These are phyloP conservation scores for Bombus difficillimus DNA, from an alignment of 1,140 invertebrate species.

Conservation along the genomic window DNA sequence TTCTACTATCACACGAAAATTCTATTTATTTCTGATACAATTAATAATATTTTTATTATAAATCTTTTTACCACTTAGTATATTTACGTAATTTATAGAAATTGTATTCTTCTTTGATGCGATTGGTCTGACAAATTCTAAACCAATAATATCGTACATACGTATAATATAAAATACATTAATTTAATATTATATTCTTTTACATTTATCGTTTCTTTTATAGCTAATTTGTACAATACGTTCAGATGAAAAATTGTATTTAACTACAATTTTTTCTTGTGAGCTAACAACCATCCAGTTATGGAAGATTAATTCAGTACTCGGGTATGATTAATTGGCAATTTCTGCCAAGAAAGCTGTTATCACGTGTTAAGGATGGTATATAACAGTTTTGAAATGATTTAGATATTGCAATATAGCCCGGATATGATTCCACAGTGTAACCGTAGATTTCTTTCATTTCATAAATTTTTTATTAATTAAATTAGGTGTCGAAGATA, in stretches of 20 bases:
- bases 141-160: no score
- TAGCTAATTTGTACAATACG: not conserved
- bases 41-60: not conserved
- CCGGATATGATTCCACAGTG: not conserved
- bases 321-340: not conserved
- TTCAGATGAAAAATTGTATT: not conserved
- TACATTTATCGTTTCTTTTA: not conserved
- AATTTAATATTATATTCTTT: no score
- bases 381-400: not conserved
- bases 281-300: not conserved
- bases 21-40: not conserved
- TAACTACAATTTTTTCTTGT: not conserved
- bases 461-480: no score
- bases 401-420: not conserved
- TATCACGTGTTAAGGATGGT: not conserved
- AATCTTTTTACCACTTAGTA: not conserved
- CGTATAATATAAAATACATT: no score
- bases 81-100: not conserved
- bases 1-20: no score
- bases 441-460: not conserved
- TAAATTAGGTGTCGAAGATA: no score
- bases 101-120: not conserved
- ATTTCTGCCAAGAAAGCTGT: not conserved
- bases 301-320: not conserved
- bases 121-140: not conserved